Base-by-base conservation (phyloP, 1,140 invertebrate genomes). In the Leucophenga varia region DNA sequence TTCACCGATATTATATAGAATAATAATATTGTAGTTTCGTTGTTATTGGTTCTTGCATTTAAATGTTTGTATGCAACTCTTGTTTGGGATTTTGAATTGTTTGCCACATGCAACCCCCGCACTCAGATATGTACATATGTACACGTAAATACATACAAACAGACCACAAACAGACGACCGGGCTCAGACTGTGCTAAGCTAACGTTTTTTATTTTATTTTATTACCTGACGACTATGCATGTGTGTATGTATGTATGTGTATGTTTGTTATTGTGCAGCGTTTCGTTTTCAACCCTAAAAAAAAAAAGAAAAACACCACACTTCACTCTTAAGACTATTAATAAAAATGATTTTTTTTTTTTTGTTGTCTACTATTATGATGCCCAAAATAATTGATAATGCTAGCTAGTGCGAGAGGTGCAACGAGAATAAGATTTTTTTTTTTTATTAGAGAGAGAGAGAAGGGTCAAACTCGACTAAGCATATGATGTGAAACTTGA, bases 121-220 rank as follows among this genome's bases (percentile, higher is more conserved):
- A n/a, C 31, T 20, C 3, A 10, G 21, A 36, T 31, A 40, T 20
- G 20, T 50, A 19, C 20, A 19, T n/a, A 18, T 17, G 12, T 19
- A 6, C 30, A 28, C 44, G 20, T 40, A 36, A 25, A 32, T 25
- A n/a, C 25, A 44, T 22, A 42, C 40, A 20, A 21, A 25, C 20
- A 31, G 16, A 38, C 3, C 34, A 51, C 35, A 36, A 52, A 55
- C 48, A 47, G 47, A 48, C 54, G n/a, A 42, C 20, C 20, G 20
- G 55, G 52, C 41, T 36, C 60, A 50, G 47, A 37, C 54, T 52
- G 48, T 65, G 51, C 46, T 54, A n/a, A n/a, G 47, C 52, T 22
- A 44, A 50, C 43, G 61, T 54, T 65, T 52, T 61, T 43, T 52
- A 61, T 59, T 55, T 63, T 59, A 65, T 65, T 67, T 63, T 67